Conservation (phyloP, 2,797 vertebrate genomes). For the Acanthornis magna region DNA sequence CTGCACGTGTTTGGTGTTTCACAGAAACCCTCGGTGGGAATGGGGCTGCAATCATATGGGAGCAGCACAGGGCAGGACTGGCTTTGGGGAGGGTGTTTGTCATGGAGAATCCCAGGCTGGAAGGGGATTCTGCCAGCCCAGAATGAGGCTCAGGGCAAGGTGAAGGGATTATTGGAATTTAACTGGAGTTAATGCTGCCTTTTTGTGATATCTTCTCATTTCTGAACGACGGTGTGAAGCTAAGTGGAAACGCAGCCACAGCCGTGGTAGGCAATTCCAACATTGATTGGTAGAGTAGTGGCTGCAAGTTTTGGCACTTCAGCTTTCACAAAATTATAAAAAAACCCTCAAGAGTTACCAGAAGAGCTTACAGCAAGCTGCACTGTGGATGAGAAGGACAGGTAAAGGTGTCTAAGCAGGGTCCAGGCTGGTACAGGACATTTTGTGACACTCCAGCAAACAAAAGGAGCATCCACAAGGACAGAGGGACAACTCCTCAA, state of each 20-base stretch:
- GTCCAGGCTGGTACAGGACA: background rate
- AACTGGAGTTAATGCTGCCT: background rate
- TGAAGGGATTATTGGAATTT: background rate
- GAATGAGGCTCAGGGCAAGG: rapidly evolving
- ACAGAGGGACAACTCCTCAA: background rate
- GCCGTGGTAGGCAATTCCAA: background rate
- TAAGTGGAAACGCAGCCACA: background rate
- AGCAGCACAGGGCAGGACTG: background rate
- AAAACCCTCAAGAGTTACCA: background rate
- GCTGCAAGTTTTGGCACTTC: background rate
- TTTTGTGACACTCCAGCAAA: background rate
- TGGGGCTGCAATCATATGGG: background rate
- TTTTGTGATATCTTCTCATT: background rate
- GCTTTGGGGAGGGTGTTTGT: background rate
- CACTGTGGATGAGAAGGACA: background rate
- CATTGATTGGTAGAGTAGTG: background rate
- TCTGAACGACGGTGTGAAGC: background rate
- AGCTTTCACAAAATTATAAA: background rate
- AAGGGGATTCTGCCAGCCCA: background rate
- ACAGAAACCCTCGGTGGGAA: background rate
- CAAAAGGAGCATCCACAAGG: background rate
- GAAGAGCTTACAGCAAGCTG: background rate
- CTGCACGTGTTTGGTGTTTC: rapidly evolving
- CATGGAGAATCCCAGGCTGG: background rate
- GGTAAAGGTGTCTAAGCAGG: background rate